Evolutionary conservation across 2,113 vertebrate genomes (phyloP).

Genomic region (Psilopsiagon aymara): DNA sequence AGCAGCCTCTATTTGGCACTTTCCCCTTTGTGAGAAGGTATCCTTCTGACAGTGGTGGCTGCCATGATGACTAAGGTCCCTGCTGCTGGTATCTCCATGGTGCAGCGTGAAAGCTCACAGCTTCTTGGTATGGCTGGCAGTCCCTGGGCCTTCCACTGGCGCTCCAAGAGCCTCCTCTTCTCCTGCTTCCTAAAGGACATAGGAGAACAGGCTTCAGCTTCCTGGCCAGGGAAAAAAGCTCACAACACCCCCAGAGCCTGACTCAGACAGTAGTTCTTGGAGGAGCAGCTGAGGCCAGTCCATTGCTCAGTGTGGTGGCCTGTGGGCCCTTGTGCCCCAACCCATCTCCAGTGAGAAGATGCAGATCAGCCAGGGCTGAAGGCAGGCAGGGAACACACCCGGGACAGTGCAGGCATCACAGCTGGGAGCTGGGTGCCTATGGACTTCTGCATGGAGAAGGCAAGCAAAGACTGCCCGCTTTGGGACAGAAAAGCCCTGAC

Average conservation of each 20-base stretch:
- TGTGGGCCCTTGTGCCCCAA: accelerated
- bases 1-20: neutral
- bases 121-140: neutral
- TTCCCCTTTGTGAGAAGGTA: neutral
- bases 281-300: accelerated
- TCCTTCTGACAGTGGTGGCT: neutral
- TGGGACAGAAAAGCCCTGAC: neutral
- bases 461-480: neutral
- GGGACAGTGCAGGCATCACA: neutral
- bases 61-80: neutral
- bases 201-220: neutral
- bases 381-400: neutral
- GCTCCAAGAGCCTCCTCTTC: neutral
- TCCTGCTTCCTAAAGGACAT: neutral
- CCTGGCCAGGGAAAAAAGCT: neutral
- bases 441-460: neutral
- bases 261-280: neutral
- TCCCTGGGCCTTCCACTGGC: neutral
- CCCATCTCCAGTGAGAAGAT: neutral
- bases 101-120: neutral
- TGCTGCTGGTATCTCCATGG: too few relatives aligned
- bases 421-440: neutral
- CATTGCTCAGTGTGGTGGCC: accelerated
- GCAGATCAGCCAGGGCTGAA: neutral
- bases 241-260: neutral